Conservation (phyloP, 2,888 invertebrate genomes). For the Panzeria rudis region DNA sequence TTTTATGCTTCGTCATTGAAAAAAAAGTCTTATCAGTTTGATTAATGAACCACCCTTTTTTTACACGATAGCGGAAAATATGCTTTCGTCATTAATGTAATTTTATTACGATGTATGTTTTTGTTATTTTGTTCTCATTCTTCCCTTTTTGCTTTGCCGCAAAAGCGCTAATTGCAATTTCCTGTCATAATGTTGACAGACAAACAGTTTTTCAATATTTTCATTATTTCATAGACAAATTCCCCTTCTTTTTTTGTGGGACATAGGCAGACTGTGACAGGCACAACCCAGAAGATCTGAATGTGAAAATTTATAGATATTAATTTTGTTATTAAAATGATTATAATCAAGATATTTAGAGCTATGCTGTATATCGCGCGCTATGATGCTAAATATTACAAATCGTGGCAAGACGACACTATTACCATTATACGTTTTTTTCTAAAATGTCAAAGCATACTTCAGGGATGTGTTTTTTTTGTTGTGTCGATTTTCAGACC, state of each 20-base stretch:
- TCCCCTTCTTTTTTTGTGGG: not conserved
- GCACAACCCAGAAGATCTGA: not conserved
- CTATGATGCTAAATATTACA: no score
- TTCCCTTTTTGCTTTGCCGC: not conserved
- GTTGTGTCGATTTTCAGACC: no score
- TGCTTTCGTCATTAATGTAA: not conserved
- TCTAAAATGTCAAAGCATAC: no score
- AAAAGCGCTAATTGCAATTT: constrained; percentile 30
- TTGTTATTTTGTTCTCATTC: not conserved
- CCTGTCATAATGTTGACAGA: constrained; percentile 33
- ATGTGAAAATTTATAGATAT: no score
- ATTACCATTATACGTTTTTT: no score
- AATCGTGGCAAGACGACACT: no score
- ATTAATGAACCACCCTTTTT: not conserved
- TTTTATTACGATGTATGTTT: not conserved
- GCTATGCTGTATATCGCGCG: no score
- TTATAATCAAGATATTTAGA: no score
- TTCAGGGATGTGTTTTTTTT: no score
- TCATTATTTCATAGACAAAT: constrained; percentile 8
- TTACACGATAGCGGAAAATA: not conserved
- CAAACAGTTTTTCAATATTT: constrained; percentile 34
- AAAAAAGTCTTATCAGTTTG: not conserved
- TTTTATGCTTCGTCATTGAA: not conserved
- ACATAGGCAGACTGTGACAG: no score
- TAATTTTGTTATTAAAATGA: not conserved